Percentiles rank a stretch among this genome's conserved stretches.
Evolutionary conservation across 2,797 vertebrate genomes (phyloP).

Genomic region (Hippoglossus hippoglossus): DNA sequence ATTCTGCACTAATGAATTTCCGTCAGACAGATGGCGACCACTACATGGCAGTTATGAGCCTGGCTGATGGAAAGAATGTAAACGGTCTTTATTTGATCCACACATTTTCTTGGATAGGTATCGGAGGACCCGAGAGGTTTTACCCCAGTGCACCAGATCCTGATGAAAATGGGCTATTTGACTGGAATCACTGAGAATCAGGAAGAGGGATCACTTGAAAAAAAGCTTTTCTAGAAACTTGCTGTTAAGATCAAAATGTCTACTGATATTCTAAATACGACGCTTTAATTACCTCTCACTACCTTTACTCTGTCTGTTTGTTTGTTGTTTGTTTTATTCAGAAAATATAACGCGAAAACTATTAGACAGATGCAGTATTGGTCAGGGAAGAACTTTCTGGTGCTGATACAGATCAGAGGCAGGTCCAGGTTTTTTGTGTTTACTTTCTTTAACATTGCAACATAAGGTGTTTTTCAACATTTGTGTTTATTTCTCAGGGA

Average conservation of each 20-base stretch:
- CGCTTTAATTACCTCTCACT: not conserved
- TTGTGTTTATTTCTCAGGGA: too few relatives aligned
- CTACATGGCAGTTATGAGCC: conserved; percentile 49
- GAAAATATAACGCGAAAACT: too few relatives aligned
- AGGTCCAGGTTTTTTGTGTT: too few relatives aligned
- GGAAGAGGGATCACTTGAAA: not conserved
- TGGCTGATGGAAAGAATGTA: conserved; percentile 41
- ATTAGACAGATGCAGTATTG: too few relatives aligned
- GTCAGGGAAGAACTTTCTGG: too few relatives aligned
- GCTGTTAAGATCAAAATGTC: not conserved
- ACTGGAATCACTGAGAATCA: conserved; percentile 24
- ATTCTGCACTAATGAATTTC: conserved; percentile 76
- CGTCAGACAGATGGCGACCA: conserved; percentile 68
- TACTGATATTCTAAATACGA: not conserved
- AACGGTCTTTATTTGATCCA: conserved; percentile 58
- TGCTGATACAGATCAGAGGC: too few relatives aligned
- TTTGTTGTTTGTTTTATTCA: too few relatives aligned
- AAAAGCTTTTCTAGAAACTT: conserved; percentile 11
- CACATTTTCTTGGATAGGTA: conserved; percentile 64
- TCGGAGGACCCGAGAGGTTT: conserved; percentile 42
- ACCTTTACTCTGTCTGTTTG: too few relatives aligned
- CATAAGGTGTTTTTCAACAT: too few relatives aligned
- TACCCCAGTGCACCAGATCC: conserved; percentile 47
- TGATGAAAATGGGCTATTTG: conserved; percentile 64
- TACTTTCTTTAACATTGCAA: too few relatives aligned